Base-by-base conservation (phyloP, 2,113 vertebrate genomes). In the Alouatta palliata region DNA sequence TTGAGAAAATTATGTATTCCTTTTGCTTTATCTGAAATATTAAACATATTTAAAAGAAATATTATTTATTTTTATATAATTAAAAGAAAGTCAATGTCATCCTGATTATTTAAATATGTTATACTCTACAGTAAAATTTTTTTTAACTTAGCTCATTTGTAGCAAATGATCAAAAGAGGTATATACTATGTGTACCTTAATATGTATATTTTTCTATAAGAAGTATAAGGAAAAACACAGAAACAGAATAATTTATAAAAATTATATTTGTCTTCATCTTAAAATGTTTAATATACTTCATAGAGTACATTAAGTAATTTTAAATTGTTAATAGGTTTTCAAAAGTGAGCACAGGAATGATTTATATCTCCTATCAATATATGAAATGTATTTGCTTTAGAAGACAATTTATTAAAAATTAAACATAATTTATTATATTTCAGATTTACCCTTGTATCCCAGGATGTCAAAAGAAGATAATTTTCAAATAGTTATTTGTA, bases 251-350 rank as follows among this genome's bases (percentile, higher is more conserved):
- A 89, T 19, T 70, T 27, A 58, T 68, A 70, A 82, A 77, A 91
- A 87, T 54, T 91, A 54, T 64, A 73, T 1, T 73, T 93, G 6
- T 14, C 6, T 81, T 64, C 30, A 89, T 45, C 61, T 76, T 35
- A 75, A 68, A 75, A 75, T n/a, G 47, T 61, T 75, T 21, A 8
- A 58, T 21, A 76, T 35, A 45, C 8, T 71, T 80, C 89, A 91
- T 89, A 92, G 93, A 90, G 11, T 77, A 40, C 77, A 70, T 23
- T 76, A 93, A 93, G 86, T 47, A 80, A n/a, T 90, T 94, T 81
- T 19, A 81, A 73, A 81, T 70, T 70, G 8, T 71, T 71, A 37
- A 70, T 37, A 81, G 13, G 5, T 56, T 73, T 73, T 37, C 21
- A 47, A 83, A 84, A 47, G 16, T 43, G 20, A 77, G 19, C 70